Evolutionary conservation across 2,888 invertebrate species (phyloP).

Genomic region (Philaethria dido): DNA sequence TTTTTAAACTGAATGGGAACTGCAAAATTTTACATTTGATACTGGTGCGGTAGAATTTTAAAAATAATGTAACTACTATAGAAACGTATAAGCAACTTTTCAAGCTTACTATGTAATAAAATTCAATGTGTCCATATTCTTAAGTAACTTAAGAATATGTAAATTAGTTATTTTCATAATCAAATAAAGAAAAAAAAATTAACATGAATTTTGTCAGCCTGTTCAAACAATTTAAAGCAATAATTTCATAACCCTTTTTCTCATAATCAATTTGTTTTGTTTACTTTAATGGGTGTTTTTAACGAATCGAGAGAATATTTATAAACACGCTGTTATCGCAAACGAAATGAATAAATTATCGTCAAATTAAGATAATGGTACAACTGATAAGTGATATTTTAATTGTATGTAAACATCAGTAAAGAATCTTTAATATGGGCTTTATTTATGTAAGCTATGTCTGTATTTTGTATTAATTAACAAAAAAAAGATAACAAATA

Average conservation of each 20-base stretch:
- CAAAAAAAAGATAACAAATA: no score
- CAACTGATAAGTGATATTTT: slow-evolving; percentile 1
- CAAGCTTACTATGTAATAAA: no score
- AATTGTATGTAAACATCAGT: slow-evolving; percentile 10
- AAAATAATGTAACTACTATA: no score
- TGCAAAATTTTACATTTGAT: no score
- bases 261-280: not conserved
- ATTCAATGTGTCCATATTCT: no score
- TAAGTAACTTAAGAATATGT: no score
- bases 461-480: no score
- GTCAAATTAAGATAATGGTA: slow-evolving; percentile 12
- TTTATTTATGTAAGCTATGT: not conserved
- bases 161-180: no score
- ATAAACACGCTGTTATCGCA: not conserved
- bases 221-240: not conserved
- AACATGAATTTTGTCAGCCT: not conserved
- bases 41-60: no score
- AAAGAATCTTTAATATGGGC: not conserved
- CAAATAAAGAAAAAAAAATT: no score
- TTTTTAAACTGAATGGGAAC: no score
- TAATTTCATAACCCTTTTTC: not conserved
- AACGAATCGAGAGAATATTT: not conserved
- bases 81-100: no score
- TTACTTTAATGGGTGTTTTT: not conserved
- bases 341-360: slow-evolving; percentile 10